phyloP scores from a whole-genome alignment of 2,888 invertebrate genomes.

The Gari tellinella region DNA sequence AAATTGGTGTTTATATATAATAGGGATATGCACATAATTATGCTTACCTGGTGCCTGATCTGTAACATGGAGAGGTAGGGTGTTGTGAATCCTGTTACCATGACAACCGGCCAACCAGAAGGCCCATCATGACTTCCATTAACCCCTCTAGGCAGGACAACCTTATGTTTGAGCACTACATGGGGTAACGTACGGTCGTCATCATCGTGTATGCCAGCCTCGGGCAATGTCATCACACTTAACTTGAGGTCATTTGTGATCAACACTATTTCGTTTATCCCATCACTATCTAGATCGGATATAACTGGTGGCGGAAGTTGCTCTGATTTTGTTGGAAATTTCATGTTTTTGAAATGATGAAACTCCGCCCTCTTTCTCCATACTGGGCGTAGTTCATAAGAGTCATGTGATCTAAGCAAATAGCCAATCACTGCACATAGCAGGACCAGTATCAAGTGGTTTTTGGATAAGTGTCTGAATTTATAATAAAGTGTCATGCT shows the following conservation, averaged over 20 bases:
- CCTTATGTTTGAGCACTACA: conserved; percentile 75
- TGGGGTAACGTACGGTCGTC: conserved; percentile 76
- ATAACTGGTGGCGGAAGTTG: conserved; percentile 77
- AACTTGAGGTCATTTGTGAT: conserved; percentile 77
- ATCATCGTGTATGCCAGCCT: conserved; percentile 58
- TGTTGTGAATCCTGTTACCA: conserved; percentile 78
- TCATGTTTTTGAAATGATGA: conserved; percentile 72
- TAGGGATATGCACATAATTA: too few relatives aligned
- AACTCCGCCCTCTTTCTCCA: conserved; percentile 78
- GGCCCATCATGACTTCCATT: conserved; percentile 49
- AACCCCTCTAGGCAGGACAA: conserved; percentile 61
- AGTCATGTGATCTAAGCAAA: conserved; percentile 77
- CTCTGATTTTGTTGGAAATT: conserved; percentile 70
- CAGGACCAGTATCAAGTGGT: conserved; percentile 72
- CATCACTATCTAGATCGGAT: conserved; percentile 81
- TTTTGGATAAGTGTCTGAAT: conserved; percentile 43
- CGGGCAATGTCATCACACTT: conserved; percentile 75
- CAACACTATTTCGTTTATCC: conserved; percentile 80
- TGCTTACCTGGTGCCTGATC: conserved; percentile 79
- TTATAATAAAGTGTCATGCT: conserved; percentile 15
- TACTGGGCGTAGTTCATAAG: conserved; percentile 76
- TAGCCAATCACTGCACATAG: conserved; percentile 78
- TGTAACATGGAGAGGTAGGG: conserved; percentile 77
- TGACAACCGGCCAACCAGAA: conserved; percentile 72
- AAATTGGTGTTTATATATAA: too few relatives aligned